Evolutionary conservation across 2,888 invertebrate species (phyloP).

Genomic region (Adineta ricciae): DNA sequence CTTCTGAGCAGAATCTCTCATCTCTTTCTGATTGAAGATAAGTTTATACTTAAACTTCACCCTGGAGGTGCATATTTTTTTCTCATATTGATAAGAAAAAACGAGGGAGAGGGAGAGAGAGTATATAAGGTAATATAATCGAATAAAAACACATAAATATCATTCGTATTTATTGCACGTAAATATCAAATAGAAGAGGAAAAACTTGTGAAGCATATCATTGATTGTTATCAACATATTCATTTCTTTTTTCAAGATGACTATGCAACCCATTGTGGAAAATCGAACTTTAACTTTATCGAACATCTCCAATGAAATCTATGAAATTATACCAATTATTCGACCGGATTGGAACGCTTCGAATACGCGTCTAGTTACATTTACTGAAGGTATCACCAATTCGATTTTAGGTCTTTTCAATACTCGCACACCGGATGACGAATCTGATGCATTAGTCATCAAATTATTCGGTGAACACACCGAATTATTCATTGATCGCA

Average conservation of each 20-base stretch:
- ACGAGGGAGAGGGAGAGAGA: too few species aligned
- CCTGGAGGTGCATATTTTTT: too few species aligned
- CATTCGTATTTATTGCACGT: too few species aligned
- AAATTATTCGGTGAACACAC: conserved; percentile 44
- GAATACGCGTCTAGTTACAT: not conserved
- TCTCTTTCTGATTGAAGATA: too few species aligned
- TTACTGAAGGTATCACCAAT: not conserved
- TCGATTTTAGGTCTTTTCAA: not conserved
- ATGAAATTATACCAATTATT: not conserved
- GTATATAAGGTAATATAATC: too few species aligned
- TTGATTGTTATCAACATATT: not conserved
- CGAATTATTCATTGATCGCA: conserved; percentile 42
- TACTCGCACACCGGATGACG: not conserved
- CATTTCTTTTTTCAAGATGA: not conserved
- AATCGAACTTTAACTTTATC: not conserved
- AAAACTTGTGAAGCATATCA: too few species aligned
- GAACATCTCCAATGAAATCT: not conserved
- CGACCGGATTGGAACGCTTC: not conserved
- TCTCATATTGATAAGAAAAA: too few species aligned
- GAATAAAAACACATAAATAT: too few species aligned
- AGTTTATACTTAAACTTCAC: too few species aligned
- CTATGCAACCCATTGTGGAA: not conserved
- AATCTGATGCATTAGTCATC: conserved; percentile 37
- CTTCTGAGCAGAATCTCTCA: not conserved
- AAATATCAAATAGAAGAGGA: too few species aligned